Percentiles rank a stretch among this genome's conserved stretches.
Evolutionary conservation across 2,113 vertebrate genomes (phyloP).

Genomic region (Oriolus oriolus): DNA sequence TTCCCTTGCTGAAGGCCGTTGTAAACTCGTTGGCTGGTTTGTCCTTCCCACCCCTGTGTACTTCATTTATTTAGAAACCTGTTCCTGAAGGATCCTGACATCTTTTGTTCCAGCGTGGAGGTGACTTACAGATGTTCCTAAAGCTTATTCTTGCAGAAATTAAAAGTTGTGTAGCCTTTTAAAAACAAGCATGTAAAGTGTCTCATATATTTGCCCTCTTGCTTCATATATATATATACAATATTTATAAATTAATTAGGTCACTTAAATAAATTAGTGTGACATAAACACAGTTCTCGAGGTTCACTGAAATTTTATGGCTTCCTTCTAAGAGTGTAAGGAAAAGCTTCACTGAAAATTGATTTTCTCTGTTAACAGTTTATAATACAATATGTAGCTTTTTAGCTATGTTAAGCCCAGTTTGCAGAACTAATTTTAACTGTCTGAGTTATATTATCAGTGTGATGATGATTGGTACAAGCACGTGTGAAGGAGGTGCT

Average conservation of each 20-base stretch:
- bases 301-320: not conserved
- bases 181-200: not conserved
- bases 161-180: not conserved
- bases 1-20: not conserved
- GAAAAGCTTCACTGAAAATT: not conserved
- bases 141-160: not conserved
- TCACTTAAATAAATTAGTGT: not conserved
- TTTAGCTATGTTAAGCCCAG: not conserved
- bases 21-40: not conserved
- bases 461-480: not conserved
- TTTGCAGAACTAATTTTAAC: not conserved
- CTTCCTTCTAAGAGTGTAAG: not conserved
- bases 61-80: not conserved
- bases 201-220: not conserved
- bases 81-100: not conserved
- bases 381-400: not conserved
- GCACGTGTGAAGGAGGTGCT: not conserved
- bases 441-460: not conserved
- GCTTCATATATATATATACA: not conserved
- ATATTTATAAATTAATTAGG: not conserved
- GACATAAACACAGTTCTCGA: not conserved
- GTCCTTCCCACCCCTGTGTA: accelerated
- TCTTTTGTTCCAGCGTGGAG: not conserved
- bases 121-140: not conserved
- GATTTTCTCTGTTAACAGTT: not conserved